phyloP scores from a whole-genome alignment of 2,888 invertebrate genomes.

The Stramonita haemastoma region DNA sequence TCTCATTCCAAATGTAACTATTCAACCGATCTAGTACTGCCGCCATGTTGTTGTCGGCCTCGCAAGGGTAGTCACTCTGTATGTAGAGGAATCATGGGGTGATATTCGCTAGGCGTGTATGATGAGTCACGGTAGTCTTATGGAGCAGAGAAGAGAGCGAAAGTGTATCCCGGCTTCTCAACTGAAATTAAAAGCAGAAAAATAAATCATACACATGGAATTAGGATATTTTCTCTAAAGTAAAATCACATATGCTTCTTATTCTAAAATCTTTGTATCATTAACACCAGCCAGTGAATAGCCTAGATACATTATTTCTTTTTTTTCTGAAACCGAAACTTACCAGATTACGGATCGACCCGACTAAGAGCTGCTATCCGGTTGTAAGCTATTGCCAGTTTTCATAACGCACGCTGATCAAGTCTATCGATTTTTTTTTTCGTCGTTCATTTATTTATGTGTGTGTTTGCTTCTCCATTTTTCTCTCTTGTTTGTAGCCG shows the following conservation, averaged over 20 bases:
- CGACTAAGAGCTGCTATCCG: too few species aligned
- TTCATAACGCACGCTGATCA: too few species aligned
- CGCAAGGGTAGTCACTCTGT: constrained; percentile 35
- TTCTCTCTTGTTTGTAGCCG: background rate
- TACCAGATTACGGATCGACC: too few species aligned
- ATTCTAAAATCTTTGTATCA: too few species aligned
- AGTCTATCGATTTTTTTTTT: too few species aligned
- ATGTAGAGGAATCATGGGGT: constrained; percentile 5
- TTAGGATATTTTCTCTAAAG: background rate
- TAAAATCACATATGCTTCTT: background rate
- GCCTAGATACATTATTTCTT: too few species aligned
- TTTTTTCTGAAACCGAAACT: too few species aligned
- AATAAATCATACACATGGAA: background rate
- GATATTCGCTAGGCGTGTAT: background rate
- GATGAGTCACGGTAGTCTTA: background rate
- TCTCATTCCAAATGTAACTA: constrained; percentile 84
- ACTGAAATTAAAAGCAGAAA: background rate
- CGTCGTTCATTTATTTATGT: background rate
- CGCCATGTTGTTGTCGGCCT: constrained; percentile 49
- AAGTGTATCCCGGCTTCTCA: background rate
- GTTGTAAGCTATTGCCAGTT: too few species aligned
- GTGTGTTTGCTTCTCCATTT: background rate
- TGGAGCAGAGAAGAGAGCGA: background rate
- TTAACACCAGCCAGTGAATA: background rate
- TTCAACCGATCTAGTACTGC: constrained; percentile 43